Evolutionary conservation across 2,888 invertebrate species (phyloP).

Genomic region (Lasioglossum leucozonium): DNA sequence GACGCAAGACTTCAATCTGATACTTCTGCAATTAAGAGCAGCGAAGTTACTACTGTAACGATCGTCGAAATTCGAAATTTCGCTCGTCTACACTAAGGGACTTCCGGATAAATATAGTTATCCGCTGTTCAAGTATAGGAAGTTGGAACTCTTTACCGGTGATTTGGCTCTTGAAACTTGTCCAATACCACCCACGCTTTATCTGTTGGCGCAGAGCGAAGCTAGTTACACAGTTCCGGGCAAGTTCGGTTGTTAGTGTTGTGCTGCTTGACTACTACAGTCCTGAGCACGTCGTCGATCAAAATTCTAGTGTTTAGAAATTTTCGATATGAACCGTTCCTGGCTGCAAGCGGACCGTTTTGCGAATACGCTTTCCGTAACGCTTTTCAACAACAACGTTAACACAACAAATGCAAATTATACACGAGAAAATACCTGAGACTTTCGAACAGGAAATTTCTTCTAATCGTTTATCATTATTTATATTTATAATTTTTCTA

Average conservation of each 20-base stretch:
- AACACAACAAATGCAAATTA: too few relatives aligned
- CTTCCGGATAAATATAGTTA: slow-evolving; percentile 42
- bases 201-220: slow-evolving; percentile 51
- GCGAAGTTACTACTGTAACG: not conserved
- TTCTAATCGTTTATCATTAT: too few relatives aligned
- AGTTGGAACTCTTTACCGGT: slow-evolving; percentile 36
- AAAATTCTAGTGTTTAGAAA: not conserved
- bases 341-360: not conserved
- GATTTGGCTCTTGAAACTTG: slow-evolving; percentile 69
- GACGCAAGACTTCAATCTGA: not conserved
- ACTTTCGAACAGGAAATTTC: too few relatives aligned
- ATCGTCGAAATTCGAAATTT: not conserved
- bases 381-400: not conserved
- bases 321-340: not conserved
- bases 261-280: not conserved
- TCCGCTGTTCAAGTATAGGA: slow-evolving; percentile 39
- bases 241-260: slow-evolving; percentile 26
- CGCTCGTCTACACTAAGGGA: slow-evolving; percentile 3
- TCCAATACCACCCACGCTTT: slow-evolving; percentile 65
- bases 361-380: not conserved
- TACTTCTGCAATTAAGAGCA: not conserved
- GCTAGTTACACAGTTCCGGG: slow-evolving; percentile 58
- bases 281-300: not conserved
- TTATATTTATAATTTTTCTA: too few relatives aligned
- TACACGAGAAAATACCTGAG: too few relatives aligned